phyloP scores from a whole-genome alignment of 2,113 vertebrate genomes.

The Oostethus manadensis region DNA sequence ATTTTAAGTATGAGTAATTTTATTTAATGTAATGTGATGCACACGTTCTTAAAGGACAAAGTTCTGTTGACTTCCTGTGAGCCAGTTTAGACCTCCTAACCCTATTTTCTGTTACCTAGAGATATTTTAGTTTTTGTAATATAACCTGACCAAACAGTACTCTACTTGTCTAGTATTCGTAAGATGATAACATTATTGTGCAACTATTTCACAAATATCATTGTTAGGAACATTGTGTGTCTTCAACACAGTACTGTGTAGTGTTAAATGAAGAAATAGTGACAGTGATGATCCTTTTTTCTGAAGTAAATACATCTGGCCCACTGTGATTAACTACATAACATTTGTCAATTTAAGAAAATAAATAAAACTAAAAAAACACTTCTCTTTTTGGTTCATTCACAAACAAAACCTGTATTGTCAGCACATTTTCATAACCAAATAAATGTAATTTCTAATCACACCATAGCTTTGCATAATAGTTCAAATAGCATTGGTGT shows the following conservation, averaged over 20 bases:
- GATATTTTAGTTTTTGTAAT: slow-evolving; percentile 42
- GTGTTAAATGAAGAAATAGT: slow-evolving; percentile 36
- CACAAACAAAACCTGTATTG: not conserved
- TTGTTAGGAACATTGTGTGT: slow-evolving; percentile 65
- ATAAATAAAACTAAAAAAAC: not conserved
- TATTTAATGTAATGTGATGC: no score
- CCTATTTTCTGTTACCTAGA: slow-evolving; percentile 52
- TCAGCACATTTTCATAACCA: slow-evolving; percentile 1
- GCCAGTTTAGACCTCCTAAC: slow-evolving; percentile 1
- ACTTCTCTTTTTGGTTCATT: not conserved
- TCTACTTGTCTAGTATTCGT: slow-evolving; percentile 60
- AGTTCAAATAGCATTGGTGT: no score
- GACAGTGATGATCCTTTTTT: no score
- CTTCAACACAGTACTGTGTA: slow-evolving; percentile 56
- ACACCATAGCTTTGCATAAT: not conserved
- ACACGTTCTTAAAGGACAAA: slow-evolving; percentile 13
- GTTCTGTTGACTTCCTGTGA: slow-evolving; percentile 10
- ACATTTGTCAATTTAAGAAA: not conserved
- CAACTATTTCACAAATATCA: slow-evolving; percentile 63
- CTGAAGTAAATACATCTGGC: no score
- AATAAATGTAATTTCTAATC: slow-evolving; percentile 44
- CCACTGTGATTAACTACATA: no score
- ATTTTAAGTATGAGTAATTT: no score
- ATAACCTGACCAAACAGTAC: slow-evolving; percentile 44
- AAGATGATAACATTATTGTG: slow-evolving; percentile 59